Conservation (phyloP, 2,888 invertebrate genomes). For the Strigamia crassipes region DNA sequence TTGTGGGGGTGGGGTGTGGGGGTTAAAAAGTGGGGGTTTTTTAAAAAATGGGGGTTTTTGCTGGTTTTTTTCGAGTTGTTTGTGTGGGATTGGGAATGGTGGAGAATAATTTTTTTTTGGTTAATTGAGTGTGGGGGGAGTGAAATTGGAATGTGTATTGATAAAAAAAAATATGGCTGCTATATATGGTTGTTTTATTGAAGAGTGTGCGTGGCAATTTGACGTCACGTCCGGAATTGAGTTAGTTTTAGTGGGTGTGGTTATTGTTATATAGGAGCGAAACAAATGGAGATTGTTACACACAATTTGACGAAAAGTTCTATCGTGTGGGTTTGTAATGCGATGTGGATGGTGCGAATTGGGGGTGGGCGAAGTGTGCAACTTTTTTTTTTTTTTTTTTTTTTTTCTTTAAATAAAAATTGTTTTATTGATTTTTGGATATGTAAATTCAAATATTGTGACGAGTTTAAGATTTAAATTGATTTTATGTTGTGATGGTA, state of each 20-base stretch:
- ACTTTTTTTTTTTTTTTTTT: neutral
- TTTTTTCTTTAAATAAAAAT: no score
- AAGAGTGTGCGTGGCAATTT: constrained; percentile 24
- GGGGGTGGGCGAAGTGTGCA: neutral
- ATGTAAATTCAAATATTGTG: no score
- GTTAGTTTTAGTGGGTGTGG: constrained; percentile 29
- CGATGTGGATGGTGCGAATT: neutral
- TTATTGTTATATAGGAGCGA: constrained; percentile 23
- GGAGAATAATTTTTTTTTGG: no score
- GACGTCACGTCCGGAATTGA: constrained; percentile 23
- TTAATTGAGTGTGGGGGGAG: neutral
- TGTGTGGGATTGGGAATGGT: no score
- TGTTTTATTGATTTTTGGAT: neutral
- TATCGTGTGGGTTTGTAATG: neutral
- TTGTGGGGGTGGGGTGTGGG: constrained; percentile 17
- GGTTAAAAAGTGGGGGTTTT: neutral
- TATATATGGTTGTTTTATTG: constrained; percentile 19
- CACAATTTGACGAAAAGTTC: neutral
- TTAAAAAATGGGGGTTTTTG: neutral
- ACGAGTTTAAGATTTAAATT: no score
- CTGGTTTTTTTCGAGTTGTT: no score
- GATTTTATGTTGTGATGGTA: no score
- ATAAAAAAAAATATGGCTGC: constrained; percentile 23
- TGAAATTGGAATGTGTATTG: neutral
- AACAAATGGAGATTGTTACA: constrained; percentile 14